Conservation (phyloP, 2,888 invertebrate genomes). For the Petrolisthes manimaculis region DNA sequence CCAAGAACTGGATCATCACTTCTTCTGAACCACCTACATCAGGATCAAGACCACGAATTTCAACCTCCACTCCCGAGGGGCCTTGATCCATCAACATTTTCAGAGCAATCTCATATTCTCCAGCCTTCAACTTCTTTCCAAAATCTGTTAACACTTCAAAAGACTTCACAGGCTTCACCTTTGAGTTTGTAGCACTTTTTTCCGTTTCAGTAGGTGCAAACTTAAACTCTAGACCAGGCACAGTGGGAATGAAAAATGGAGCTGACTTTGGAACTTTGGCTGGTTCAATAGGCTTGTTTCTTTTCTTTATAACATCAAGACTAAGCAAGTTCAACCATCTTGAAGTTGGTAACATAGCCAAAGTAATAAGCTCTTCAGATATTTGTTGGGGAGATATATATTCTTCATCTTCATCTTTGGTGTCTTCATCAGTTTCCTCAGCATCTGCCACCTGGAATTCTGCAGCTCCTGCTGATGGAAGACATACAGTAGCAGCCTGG, state of each 20-base stretch:
- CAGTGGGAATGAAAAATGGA: slow-evolving; percentile 95
- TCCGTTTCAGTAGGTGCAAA: slow-evolving; percentile 75
- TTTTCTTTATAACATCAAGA: slow-evolving; percentile 84
- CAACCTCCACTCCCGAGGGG: slow-evolving; percentile 88
- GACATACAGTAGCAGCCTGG: slow-evolving; percentile 70
- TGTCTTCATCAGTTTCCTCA: slow-evolving; percentile 62
- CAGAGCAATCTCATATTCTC: slow-evolving; percentile 73
- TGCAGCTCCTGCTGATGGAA: slow-evolving; percentile 67
- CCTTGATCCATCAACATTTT: slow-evolving; percentile 79
- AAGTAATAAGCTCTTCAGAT: slow-evolving; percentile 81
- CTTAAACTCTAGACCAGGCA: slow-evolving; percentile 83
- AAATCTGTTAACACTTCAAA: slow-evolving; percentile 65
- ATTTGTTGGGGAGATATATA: slow-evolving; percentile 84
- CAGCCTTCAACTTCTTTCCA: slow-evolving; percentile 63
- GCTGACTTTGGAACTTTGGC: slow-evolving; percentile 87
- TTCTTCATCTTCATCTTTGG: slow-evolving; percentile 71
- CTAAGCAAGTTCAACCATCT: slow-evolving; percentile 93
- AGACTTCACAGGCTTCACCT: slow-evolving; percentile 35
- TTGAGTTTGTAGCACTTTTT: slow-evolving; percentile 37
- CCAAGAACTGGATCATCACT: slow-evolving; percentile 83
- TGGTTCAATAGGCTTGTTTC: slow-evolving; percentile 90
- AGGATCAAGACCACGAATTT: slow-evolving; percentile 84
- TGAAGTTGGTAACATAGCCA: slow-evolving; percentile 86
- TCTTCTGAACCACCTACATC: slow-evolving; percentile 80
- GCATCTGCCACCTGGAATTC: slow-evolving; percentile 42